phyloP scores from a whole-genome alignment of 2,113 vertebrate species.

The Loxodonta africana region DNA sequence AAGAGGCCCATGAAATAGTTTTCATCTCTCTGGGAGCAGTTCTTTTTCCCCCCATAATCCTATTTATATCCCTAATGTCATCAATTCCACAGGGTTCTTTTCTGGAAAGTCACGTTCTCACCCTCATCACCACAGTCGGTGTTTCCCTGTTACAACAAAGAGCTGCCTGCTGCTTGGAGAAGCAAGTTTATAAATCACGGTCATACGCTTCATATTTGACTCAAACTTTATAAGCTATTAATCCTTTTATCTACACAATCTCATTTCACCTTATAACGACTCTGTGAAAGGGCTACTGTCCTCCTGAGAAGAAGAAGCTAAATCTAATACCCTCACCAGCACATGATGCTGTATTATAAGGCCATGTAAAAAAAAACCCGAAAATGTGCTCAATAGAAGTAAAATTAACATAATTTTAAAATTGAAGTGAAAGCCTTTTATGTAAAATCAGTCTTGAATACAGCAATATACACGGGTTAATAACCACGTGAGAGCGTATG shows the following conservation, averaged over 20 bases:
- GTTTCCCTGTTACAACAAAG: constrained; percentile 18
- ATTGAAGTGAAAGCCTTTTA: constrained; percentile 39
- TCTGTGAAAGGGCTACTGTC: background rate
- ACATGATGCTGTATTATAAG: background rate
- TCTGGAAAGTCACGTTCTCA: constrained; percentile 42
- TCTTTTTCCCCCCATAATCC: background rate
- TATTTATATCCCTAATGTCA: constrained; percentile 35
- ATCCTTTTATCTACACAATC: background rate
- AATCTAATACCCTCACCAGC: background rate
- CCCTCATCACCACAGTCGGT: background rate
- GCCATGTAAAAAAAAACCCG: background rate
- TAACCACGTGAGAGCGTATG: background rate
- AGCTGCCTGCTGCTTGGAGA: constrained; percentile 2
- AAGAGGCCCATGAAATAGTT: background rate
- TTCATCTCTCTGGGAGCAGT: background rate
- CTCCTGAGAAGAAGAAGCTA: constrained; percentile 44
- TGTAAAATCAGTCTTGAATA: background rate
- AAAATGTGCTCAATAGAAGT: background rate
- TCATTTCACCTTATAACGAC: constrained; percentile 28
- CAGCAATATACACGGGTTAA: background rate
- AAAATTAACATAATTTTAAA: constrained; percentile 56
- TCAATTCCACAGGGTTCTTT: background rate
- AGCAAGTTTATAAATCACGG: background rate
- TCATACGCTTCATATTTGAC: constrained; percentile 19
- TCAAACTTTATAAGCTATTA: constrained; percentile 23